Conservation (phyloP, 1,140 invertebrate genomes). For the Psix sp. region DNA sequence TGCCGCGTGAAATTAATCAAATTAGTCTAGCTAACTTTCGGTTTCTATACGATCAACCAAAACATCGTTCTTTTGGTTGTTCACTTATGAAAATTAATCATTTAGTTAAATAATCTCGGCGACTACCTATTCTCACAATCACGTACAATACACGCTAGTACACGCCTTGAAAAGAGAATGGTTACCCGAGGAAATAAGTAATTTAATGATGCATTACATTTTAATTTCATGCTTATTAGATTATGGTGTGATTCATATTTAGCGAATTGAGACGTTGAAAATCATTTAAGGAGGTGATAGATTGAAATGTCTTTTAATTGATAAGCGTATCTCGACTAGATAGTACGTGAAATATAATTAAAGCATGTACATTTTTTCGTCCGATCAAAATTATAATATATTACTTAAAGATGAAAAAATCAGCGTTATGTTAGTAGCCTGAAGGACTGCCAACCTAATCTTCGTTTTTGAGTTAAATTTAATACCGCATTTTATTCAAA, state of each 20-base stretch:
- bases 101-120: constrained; percentile 30
- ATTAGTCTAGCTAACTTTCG: constrained; percentile 19
- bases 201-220: constrained; percentile 47
- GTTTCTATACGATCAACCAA: constrained; percentile 3
- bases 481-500: too few relatives aligned
- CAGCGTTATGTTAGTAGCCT: too few relatives aligned
- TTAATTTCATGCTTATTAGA: constrained; percentile 45
- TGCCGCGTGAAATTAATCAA: constrained; percentile 15
- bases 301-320: too few relatives aligned
- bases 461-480: too few relatives aligned
- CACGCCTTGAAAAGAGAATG: constrained; percentile 56
- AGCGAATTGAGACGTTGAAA: too few relatives aligned
- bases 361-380: too few relatives aligned
- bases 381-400: too few relatives aligned
- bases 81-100: constrained; percentile 42
- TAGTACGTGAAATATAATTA: too few relatives aligned
- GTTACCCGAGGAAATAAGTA: constrained; percentile 22
- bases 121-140: constrained; percentile 26
- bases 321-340: too few relatives aligned
- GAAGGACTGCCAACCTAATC: too few relatives aligned
- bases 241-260: constrained; percentile 30
- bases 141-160: constrained; percentile 5
- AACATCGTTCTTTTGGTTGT: constrained; percentile 9
- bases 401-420: too few relatives aligned
- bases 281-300: too few relatives aligned